Base-by-base conservation (phyloP, 2,797 vertebrate species). In the Phylloscopus collybita region DNA sequence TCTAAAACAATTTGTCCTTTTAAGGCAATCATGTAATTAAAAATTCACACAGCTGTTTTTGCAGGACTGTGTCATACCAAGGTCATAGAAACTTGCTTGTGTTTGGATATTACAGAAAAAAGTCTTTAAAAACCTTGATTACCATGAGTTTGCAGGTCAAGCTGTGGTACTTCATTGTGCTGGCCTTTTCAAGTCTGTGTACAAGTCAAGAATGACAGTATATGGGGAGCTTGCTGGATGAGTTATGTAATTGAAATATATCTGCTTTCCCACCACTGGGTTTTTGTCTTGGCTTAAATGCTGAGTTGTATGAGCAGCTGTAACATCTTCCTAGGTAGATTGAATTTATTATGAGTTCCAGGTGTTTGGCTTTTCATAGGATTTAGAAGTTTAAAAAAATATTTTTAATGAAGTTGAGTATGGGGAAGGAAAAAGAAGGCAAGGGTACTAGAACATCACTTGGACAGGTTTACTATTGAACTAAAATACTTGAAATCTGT, bases 231-330 rank as follows among this genome's bases (percentile, higher is more conserved):
- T 82, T 83, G 7, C 32, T 82, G 42, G 32, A 40, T 60, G 36
- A 79, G 3, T 11, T 80, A 11, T 5, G 12, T 14, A 71, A 91
- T 80, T 53, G 57, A 92, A 82, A 92, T 85, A 44, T 3, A 50
- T 90, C 61, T 95, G 27, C 74, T 83, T 54, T 57, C 40, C 56
- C 61, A 86, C 30, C 53, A 51, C 53, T 71, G 64, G 34, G 34
- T 61, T 69, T 92, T 90, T 93, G 66, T 42, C 84, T 94, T 80
- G 71, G 70, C 79, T 86, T 96, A 76, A 92, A 95, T 51, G 50
- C 70, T 56, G 36, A 64, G 56, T 92, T 94, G 44, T 86, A 78
- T 79, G 82, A 86, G 50, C 51, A 86, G 50, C 66, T 64, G 47
- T 62, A 59, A 90, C 88, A 62, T 90, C 65, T 94, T 83, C n/a